A percentile compares a stretch with the other conserved stretches of the same genome.
Conservation (phyloP, 1,140 invertebrate genomes). For the Zaprionus kolodkinae region DNA sequence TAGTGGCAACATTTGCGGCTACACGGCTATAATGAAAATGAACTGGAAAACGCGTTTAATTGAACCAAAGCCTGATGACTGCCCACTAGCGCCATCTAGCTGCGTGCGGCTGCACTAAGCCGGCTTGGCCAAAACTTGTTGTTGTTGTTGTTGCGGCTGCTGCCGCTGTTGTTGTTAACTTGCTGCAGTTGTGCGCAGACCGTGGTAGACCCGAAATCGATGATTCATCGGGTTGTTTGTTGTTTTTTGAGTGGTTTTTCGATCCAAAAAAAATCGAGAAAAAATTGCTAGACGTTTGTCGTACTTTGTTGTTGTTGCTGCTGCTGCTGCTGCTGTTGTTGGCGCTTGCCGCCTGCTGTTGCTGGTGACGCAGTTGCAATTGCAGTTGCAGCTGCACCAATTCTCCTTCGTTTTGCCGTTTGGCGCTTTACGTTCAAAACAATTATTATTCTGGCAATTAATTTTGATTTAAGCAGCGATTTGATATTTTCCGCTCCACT, state of each 20-base stretch:
- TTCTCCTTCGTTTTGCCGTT: conserved; percentile 67
- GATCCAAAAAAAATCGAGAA: conserved; percentile 46
- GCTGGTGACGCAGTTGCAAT: conserved; percentile 73
- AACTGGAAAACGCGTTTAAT: conserved; percentile 77
- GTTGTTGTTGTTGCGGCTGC: conserved; percentile 35
- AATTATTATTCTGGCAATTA: conserved; percentile 83
- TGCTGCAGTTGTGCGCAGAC: conserved; percentile 20
- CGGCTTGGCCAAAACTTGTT: conserved; percentile 53
- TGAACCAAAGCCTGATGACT: conserved; percentile 63
- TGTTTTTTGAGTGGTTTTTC: conserved; percentile 72
- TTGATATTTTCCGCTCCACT: conserved; percentile 69
- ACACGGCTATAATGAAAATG: conserved; percentile 28
- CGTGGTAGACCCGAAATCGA: conserved; percentile 64
- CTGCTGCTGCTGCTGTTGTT: conserved; percentile 41
- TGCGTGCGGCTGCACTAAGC: conserved; percentile 71
- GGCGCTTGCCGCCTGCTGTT: conserved; percentile 53
- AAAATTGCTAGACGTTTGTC: conserved; percentile 73
- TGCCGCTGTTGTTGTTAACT: conserved; percentile 22
- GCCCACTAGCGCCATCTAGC: conserved; percentile 79
- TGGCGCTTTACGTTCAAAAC: conserved; percentile 82
- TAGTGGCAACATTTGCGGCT: conserved; percentile 17
- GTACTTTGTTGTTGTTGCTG: conserved; percentile 36
- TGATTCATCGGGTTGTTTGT: conserved; percentile 76
- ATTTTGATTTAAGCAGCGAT: conserved; percentile 83
- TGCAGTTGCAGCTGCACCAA: conserved; percentile 77